Conservation (phyloP, 2,113 vertebrate species). For the Melanocharis versteri region DNA sequence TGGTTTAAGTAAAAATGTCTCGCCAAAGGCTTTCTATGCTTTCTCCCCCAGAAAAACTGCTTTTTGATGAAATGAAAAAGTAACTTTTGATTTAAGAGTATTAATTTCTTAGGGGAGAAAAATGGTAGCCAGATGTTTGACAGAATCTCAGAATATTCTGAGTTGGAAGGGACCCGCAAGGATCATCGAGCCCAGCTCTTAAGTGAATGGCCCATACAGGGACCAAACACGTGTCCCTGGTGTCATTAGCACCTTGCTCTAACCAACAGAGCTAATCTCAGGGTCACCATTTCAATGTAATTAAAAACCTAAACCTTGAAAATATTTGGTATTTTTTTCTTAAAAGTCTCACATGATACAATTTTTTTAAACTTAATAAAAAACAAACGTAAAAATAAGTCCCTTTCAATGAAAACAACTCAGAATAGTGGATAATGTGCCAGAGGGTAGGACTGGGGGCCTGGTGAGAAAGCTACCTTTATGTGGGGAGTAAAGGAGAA, state of each 20-base stretch:
- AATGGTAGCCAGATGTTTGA: not conserved
- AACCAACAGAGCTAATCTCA: not conserved
- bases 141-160: not conserved
- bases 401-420: not conserved
- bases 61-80: not conserved
- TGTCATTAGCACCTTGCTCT: not conserved
- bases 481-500: not conserved
- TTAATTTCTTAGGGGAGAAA: not conserved
- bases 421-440: not conserved
- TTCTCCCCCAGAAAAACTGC: not conserved
- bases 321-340: not conserved
- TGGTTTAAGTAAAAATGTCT: not conserved
- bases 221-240: not conserved
- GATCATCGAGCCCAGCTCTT: rapidly evolving
- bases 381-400: not conserved
- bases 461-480: not conserved
- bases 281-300: not conserved
- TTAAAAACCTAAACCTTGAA: not conserved
- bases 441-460: not conserved
- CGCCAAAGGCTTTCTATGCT: not conserved
- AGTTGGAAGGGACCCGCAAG: not conserved
- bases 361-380: not conserved
- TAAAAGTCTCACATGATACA: not conserved
- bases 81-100: not conserved
- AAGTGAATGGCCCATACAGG: not conserved